Percentiles rank a stretch among this genome's conserved stretches.
phyloP scores from a whole-genome alignment of 37 sponge, comb jelly and placozoan genomes.

The Halisarca cf. caerulea region DNA sequence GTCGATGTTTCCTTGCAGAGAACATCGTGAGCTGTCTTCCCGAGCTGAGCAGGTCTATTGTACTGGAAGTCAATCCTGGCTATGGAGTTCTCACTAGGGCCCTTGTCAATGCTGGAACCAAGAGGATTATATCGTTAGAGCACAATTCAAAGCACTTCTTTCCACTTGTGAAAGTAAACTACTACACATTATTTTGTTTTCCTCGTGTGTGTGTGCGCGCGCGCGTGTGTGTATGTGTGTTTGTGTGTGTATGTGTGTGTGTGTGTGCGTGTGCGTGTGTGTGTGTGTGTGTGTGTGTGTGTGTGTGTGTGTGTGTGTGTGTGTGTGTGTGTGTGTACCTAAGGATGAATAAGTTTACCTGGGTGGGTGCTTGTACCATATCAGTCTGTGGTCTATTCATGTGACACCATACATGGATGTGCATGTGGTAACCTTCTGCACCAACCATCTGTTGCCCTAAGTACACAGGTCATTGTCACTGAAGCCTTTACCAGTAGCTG shows the following conservation, averaged over 20 bases:
- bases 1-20: background rate
- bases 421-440: no score
- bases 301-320: conserved; percentile 36
- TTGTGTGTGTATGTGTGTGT: conserved; percentile 20
- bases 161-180: no score
- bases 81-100: conserved; percentile 47
- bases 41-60: background rate
- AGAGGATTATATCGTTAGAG: conserved; percentile 25
- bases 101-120: conserved; percentile 40
- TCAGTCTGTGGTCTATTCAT: no score
- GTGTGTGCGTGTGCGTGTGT: conserved; percentile 21
- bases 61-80: conserved; percentile 31
- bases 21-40: background rate
- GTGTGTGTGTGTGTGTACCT: conserved; percentile 33
- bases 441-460: no score
- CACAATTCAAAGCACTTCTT: background rate
- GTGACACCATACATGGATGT: no score
- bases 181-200: no score
- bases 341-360: background rate
- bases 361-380: background rate
- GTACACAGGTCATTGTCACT: no score
- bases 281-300: conserved; percentile 28
- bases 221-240: background rate
- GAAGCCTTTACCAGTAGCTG: no score
- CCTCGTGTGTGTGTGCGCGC: no score